Percentiles rank a stretch among this genome's conserved stretches.
Conservation (phyloP, 2,888 invertebrate species). For the Cerastoderma edule region DNA sequence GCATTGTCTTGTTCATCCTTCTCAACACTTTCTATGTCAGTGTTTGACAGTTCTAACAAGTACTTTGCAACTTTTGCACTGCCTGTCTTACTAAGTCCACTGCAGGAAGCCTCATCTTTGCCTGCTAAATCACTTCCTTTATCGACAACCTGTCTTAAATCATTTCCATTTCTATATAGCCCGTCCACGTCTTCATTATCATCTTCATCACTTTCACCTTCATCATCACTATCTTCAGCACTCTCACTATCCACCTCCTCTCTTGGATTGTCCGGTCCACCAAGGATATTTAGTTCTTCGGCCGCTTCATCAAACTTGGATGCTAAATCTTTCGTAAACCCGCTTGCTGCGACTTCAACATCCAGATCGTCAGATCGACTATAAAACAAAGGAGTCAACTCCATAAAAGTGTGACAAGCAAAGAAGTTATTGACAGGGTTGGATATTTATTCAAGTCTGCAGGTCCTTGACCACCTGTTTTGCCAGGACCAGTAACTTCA, state of each 20-base stretch:
- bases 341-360: conserved; percentile 95
- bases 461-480: too few species aligned
- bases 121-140: background rate
- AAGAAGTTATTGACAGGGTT: too few species aligned
- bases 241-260: conserved; percentile 49
- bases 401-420: too few species aligned
- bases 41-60: too few species aligned
- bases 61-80: too few species aligned
- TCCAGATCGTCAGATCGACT: conserved; percentile 93
- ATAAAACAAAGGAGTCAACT: too few species aligned
- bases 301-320: conserved; percentile 78
- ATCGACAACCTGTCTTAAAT: conserved; percentile 34
- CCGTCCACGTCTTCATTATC: conserved; percentile 22
- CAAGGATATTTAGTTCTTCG: conserved; percentile 72
- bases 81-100: too few species aligned
- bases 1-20: too few species aligned
- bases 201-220: conserved; percentile 54
- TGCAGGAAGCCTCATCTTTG: background rate
- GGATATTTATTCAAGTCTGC: too few species aligned
- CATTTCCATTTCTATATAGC: conserved; percentile 74
- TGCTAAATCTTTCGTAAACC: conserved; percentile 93
- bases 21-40: too few species aligned
- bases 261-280: conserved; percentile 64
- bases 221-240: conserved; percentile 56
- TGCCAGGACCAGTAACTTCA: too few species aligned